Evolutionary conservation across 2,888 invertebrate species (phyloP).

Genomic region (Sarcophaga rosellei): DNA sequence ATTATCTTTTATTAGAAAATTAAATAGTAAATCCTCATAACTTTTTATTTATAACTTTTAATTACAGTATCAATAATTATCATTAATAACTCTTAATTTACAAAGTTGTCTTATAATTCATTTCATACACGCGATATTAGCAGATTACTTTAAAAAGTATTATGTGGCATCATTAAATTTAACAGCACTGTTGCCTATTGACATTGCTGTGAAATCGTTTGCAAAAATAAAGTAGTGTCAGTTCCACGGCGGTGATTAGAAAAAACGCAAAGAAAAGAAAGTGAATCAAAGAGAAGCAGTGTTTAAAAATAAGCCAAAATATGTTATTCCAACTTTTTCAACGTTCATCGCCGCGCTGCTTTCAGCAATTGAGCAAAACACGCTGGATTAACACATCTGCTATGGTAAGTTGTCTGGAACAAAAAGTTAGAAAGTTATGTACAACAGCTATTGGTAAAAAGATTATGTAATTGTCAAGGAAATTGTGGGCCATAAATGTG

Average conservation of each 20-base stretch:
- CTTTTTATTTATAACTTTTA: too few species aligned
- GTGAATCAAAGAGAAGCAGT: constrained; percentile 16
- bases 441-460: constrained; percentile 5
- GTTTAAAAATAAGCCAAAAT: constrained; percentile 67
- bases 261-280: constrained; percentile 30
- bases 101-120: too few species aligned
- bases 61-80: too few species aligned
- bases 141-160: neutral
- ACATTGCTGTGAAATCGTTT: constrained; percentile 6
- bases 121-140: neutral
- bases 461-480: constrained; percentile 51
- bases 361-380: constrained; percentile 75
- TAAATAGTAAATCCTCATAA: too few species aligned
- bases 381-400: constrained; percentile 71
- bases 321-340: constrained; percentile 76
- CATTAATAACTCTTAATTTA: too few species aligned
- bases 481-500: neutral
- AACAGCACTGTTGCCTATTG: neutral
- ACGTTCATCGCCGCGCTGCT: constrained; percentile 74
- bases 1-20: neutral
- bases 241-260: constrained; percentile 35
- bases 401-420: constrained; percentile 63
- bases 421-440: neutral
- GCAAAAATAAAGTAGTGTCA: constrained; percentile 25
- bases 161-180: neutral